phyloP scores from a whole-genome alignment of 2,888 invertebrate genomes.

The Thera obeliscata region DNA sequence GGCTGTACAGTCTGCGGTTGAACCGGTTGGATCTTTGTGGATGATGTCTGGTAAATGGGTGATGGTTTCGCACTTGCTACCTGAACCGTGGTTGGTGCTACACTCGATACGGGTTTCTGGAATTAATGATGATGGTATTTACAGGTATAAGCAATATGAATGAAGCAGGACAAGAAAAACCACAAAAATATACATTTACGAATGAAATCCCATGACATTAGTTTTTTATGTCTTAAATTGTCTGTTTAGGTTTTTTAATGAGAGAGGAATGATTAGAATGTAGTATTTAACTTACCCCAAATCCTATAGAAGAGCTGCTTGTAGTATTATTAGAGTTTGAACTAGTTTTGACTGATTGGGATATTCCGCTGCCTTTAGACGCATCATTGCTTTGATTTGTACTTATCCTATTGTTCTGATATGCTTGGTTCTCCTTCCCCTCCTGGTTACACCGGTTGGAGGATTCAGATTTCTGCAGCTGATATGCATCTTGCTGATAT shows the following conservation, averaged over 20 bases:
- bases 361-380: constrained; percentile 63
- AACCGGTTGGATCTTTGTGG: constrained; percentile 91
- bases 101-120: constrained; percentile 94
- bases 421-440: constrained; percentile 84
- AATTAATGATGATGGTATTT: constrained; percentile 81
- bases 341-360: constrained; percentile 67
- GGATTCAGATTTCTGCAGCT: constrained; percentile 81
- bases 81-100: constrained; percentile 91
- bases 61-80: constrained; percentile 87
- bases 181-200: neutral
- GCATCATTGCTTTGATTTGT: constrained; percentile 72
- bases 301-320: constrained; percentile 76
- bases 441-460: constrained; percentile 81
- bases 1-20: constrained; percentile 89
- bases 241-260: neutral
- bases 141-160: constrained; percentile 62
- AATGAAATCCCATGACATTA: neutral
- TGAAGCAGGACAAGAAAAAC: constrained; percentile 41
- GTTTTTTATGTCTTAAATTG: neutral
- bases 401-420: constrained; percentile 77
- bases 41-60: constrained; percentile 91
- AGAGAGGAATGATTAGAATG: neutral
- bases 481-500: constrained; percentile 83
- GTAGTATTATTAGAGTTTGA: constrained; percentile 75
- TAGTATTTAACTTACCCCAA: constrained; percentile 68